These are phyloP conservation scores for Orthonevra nobilis DNA, from an alignment of 2,888 invertebrate species.

Conservation along the genomic window DNA sequence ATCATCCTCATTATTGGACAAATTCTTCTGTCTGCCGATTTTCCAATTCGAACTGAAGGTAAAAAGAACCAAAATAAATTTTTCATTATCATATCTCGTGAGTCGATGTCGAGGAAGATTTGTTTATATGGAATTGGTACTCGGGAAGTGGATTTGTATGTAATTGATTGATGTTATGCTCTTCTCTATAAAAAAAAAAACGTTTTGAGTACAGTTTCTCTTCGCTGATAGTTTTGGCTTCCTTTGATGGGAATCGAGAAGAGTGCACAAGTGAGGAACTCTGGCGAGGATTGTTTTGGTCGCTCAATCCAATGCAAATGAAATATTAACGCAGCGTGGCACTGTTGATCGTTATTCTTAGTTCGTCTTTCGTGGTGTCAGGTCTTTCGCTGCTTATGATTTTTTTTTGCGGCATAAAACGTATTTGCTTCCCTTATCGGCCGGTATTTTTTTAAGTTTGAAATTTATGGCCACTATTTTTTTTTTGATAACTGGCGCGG, in stretches of 20 bases:
- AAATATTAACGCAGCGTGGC: conserved; percentile 18
- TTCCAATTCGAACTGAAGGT: neutral
- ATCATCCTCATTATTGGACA: conserved; percentile 10
- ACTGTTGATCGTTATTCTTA: conserved; percentile 53
- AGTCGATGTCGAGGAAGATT: conserved; percentile 3
- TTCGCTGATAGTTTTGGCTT: conserved; percentile 18
- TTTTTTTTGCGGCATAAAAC: too few species aligned
- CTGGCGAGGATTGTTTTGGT: conserved; percentile 63
- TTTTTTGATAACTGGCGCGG: too few species aligned
- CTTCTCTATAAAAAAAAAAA: conserved; percentile 47
- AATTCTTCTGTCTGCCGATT: neutral
- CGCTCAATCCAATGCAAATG: too few species aligned
- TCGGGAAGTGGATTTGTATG: neutral
- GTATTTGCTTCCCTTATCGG: too few species aligned
- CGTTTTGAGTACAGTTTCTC: conserved; percentile 70
- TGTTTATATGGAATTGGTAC: conserved; percentile 17
- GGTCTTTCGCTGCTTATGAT: too few species aligned
- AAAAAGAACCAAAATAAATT: conserved; percentile 23
- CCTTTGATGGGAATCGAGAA: conserved; percentile 20
- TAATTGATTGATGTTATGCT: conserved; percentile 61
- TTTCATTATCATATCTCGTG: neutral
- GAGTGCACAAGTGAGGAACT: conserved; percentile 21
- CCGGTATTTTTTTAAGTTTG: too few species aligned
- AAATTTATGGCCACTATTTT: too few species aligned
- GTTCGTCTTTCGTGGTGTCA: neutral